phyloP scores from a whole-genome alignment of 2,797 vertebrate genomes.

The Cossypha heuglini region DNA sequence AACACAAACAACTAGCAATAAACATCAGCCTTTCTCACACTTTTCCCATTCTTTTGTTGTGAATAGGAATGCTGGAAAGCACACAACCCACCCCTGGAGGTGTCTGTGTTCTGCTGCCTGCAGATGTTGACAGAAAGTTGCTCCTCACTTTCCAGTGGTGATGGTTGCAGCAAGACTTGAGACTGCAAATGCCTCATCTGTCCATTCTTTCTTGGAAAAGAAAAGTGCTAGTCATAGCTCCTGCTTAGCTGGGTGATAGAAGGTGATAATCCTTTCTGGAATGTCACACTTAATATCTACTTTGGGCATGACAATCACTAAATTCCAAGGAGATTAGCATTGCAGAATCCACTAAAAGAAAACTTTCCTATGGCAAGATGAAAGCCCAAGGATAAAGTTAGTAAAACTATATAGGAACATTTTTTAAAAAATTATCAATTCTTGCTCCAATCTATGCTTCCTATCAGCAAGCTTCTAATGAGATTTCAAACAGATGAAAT shows the following conservation, averaged over 20 bases:
- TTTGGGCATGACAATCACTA: neutral
- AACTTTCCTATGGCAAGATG: neutral
- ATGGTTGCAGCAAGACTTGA: neutral
- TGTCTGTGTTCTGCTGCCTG: neutral
- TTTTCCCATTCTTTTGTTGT: neutral
- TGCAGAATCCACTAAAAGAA: neutral
- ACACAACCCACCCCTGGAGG: neutral
- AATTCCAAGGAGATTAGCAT: constrained; percentile 4
- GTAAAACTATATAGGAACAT: neutral
- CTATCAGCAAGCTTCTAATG: neutral
- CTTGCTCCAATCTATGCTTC: neutral
- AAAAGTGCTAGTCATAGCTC: neutral
- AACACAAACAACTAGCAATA: neutral
- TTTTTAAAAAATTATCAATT: neutral
- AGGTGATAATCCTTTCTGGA: neutral
- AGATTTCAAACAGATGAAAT: neutral
- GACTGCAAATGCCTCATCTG: neutral
- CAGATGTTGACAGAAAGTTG: neutral
- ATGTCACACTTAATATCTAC: neutral
- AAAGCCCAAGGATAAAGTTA: neutral
- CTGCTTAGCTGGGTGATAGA: neutral
- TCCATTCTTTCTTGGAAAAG: neutral
- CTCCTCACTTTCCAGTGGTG: neutral
- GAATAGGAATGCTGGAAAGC: neutral
- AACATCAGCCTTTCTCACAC: neutral